Percentiles rank a stretch among this genome's conserved stretches.
Evolutionary conservation across 1,140 invertebrate species (phyloP).

Genomic region (Charaxes varanes): DNA sequence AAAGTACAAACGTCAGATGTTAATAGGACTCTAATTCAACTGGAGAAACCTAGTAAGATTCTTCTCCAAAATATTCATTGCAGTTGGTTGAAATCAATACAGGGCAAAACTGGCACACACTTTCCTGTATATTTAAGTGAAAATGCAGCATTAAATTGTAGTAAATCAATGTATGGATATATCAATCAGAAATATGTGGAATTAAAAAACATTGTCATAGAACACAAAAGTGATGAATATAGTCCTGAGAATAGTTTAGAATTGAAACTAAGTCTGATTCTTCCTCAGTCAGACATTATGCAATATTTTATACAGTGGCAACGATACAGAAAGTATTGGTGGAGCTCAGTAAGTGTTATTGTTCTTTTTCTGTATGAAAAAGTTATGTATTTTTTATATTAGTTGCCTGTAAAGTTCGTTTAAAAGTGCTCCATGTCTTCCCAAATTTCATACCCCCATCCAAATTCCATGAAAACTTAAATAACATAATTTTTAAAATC

Average conservation of each 20-base stretch:
- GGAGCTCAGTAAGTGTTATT: conserved; percentile 78
- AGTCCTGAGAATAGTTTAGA: conserved; percentile 20
- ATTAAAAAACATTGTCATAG: conserved; percentile 22
- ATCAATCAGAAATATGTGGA: conserved; percentile 25
- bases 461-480: no score
- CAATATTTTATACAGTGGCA: conserved; percentile 82
- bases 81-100: conserved; percentile 45
- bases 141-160: conserved; percentile 6
- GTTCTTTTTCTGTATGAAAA: conserved; percentile 3
- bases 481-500: no score
- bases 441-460: no score
- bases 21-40: conserved; percentile 31
- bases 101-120: conserved; percentile 36
- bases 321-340: conserved; percentile 86
- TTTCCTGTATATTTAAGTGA: conserved; percentile 39
- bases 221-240: conserved; percentile 17
- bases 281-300: conserved; percentile 54
- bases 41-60: conserved; percentile 41
- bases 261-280: conserved; percentile 31
- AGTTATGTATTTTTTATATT: no score
- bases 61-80: conserved; percentile 46
- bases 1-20: conserved; percentile 40
- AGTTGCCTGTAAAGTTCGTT: no score
- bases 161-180: conserved; percentile 30
- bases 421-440: no score